Evolutionary conservation across 2,797 vertebrate genomes (phyloP), one percentile per base, ranked within the genome.

Genomic region (Melanogrammus aeglefinus): DNA sequence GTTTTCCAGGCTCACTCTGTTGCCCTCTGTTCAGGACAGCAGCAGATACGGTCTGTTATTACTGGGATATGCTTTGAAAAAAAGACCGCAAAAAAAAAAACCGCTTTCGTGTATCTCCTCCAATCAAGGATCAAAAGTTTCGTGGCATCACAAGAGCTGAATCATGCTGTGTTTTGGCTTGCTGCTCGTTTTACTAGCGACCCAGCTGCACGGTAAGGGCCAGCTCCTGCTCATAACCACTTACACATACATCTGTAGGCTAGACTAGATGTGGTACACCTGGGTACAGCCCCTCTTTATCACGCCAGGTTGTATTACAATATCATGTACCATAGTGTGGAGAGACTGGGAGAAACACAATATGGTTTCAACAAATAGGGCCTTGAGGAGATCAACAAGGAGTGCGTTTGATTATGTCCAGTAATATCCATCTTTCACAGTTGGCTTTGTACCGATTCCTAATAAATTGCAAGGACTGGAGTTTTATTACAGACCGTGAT

Each of bases 131-230:
- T 80, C 16, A 82, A 44, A 44, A 73, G 72, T 27, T 83, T 80
- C 39, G 82, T 73, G 80, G 82, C 82, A 85, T 82, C 35, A 77
- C 85, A 69, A 80, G 84, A 80, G 85, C 74, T 39, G 77, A 79
- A 91, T 88, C 84, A 69, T 3, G 73, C 79, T 76, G 33, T 66
- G 35, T 57, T 39, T 80, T 82, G 86, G 75, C 75, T 69, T 92
- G 76, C 76, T 91, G 76, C 75, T 93, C 83, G 89, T 84, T 87
- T 88, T 87, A 38, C 75, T 91, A 75, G 76, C 82, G 66, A 71
- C 78, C 81, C 89, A 90, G 63, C 86, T 92, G 2, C 87, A 89
- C 87, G 94, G 94, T 95, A 93, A 94, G 88, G 79, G 16, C 72
- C 82, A 51, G 21, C 73, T 74, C 74, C 77, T n/a, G 35, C 73